Percentiles rank a stretch among this genome's conserved stretches.
These are phyloP conservation scores for Drymonia ruficornis DNA, from an alignment of 2,888 invertebrate species.

Conservation along the genomic window DNA sequence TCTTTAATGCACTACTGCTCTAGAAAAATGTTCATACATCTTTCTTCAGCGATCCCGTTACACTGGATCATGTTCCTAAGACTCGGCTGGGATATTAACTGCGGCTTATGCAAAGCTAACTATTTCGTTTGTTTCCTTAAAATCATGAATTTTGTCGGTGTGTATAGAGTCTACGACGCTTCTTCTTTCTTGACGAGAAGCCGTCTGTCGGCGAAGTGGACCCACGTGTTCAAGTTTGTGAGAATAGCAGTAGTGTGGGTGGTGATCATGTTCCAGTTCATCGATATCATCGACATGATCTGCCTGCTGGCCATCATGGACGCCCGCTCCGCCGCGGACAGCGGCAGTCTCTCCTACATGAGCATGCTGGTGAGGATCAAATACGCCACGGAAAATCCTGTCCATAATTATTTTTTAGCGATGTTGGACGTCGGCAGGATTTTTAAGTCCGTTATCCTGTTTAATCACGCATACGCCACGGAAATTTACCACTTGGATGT, in stretches of 20 bases:
- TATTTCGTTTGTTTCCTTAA: slow-evolving; percentile 32
- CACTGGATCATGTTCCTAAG: slow-evolving; percentile 41
- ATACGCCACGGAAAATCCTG: slow-evolving; percentile 2
- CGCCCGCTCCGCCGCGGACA: slow-evolving; percentile 11
- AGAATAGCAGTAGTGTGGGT: slow-evolving; percentile 39
- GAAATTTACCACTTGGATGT: slow-evolving; percentile 32
- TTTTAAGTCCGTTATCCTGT: slow-evolving; percentile 43
- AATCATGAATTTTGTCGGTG: slow-evolving; percentile 27
- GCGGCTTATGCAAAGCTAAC: slow-evolving; percentile 37
- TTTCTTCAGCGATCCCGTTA: slow-evolving; percentile 41
- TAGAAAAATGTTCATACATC: slow-evolving; percentile 44
- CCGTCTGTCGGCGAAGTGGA: slow-evolving; percentile 14
- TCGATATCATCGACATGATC: slow-evolving; percentile 31
- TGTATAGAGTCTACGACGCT: slow-evolving; percentile 38
- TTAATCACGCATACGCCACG: slow-evolving; percentile 30
- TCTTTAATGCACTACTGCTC: slow-evolving; percentile 39
- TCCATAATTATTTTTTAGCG: neutral
- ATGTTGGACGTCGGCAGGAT: slow-evolving; percentile 34
- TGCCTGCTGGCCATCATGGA: slow-evolving; percentile 26
- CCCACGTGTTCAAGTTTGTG: slow-evolving; percentile 31
- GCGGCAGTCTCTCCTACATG: slow-evolving; percentile 9
- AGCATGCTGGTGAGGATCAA: slow-evolving; percentile 14
- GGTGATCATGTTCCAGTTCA: slow-evolving; percentile 36
- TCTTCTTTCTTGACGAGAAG: slow-evolving; percentile 32
- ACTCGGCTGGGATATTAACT: slow-evolving; percentile 33